Base-by-base conservation (phyloP, 2,113 vertebrate species). In the Burhinus bistriatus region DNA sequence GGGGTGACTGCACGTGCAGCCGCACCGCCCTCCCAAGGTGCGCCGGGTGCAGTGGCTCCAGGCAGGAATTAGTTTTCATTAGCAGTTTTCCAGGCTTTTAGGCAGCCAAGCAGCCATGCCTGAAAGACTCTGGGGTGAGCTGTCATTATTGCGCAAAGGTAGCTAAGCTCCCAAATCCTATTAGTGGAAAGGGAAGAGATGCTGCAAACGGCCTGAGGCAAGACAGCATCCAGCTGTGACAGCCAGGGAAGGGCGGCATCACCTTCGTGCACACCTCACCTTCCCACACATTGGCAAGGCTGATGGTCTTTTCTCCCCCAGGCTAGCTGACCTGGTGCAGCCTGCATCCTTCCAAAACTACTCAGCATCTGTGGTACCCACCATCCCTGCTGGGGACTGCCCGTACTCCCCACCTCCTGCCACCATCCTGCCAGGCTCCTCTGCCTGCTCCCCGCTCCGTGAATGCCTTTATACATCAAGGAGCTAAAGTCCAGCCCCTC, bases 81-180 rank as follows among this genome's bases (percentile, higher is more conserved):
- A 96, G 64, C 61, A 11, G 64, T 71, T 95, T 94, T 93, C 83
- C 90, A 93, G 90, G 80, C 90, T 95, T 86, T 97, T 97, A 92
- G 90, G 95, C 86, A 97, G 86, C 61, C 95, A 93, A 93, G 94
- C 83, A 97, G 88, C 94, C 92, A 64, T 90, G 92, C 80, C 77
- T 87, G 93, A 73, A 86, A 90, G 95, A 2, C 78, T 91, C 84
- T 42, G 64, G 91, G 82, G 75, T 88, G 88, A 94, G 84, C 90
- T 80, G 84, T 85, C 95, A 61, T 85, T 88, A 70, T 45, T 5
- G 8, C 87, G 70, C 79, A 66, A 42, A 77, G 82, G 82, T 73
- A 80, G 61, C 90, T 94, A 85, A 96, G 87, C 95, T 97, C 88
- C 85, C 54, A 94, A 94, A 97, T 96, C 90, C 90, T 93, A 77